Conservation (phyloP, 1,140 invertebrate species). For the Aphis craccivora region DNA sequence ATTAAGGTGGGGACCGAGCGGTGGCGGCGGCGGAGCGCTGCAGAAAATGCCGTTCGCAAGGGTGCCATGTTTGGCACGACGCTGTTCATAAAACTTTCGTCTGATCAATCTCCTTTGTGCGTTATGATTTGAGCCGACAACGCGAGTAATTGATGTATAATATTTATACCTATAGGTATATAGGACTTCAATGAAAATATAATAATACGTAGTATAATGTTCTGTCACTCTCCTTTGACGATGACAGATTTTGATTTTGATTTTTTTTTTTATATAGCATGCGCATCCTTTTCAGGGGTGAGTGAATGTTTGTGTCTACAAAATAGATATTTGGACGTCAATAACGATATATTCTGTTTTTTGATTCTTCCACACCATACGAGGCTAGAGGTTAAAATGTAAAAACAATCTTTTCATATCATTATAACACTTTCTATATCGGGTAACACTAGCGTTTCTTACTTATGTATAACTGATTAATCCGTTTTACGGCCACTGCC, state of each 20-base stretch:
- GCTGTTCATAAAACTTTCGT: constrained; percentile 35
- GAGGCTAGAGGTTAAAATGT: not conserved
- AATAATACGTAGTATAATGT: not conserved
- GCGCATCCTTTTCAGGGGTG: not conserved
- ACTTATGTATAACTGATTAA: not conserved
- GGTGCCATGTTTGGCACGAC: not conserved
- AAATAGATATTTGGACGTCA: not conserved
- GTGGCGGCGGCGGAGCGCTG: no score
- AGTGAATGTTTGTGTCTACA: not conserved
- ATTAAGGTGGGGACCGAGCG: constrained; percentile 30
- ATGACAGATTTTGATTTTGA: not conserved
- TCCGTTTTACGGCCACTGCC: not conserved
- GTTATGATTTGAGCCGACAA: constrained; percentile 54
- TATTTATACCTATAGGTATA: not conserved
- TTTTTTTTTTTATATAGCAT: not conserved
- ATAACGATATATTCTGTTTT: not conserved
- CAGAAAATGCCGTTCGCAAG: not conserved
- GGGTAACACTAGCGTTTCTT: not conserved
- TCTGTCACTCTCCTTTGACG: not conserved
- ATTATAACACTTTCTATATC: not conserved
- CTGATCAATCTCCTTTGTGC: constrained; percentile 55
- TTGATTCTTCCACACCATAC: not conserved
- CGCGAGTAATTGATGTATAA: constrained; percentile 38
- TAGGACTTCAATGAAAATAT: not conserved
- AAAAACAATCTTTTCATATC: not conserved